Base-by-base conservation (phyloP, 2,888 invertebrate species). In the Drosophila ezoana region DNA sequence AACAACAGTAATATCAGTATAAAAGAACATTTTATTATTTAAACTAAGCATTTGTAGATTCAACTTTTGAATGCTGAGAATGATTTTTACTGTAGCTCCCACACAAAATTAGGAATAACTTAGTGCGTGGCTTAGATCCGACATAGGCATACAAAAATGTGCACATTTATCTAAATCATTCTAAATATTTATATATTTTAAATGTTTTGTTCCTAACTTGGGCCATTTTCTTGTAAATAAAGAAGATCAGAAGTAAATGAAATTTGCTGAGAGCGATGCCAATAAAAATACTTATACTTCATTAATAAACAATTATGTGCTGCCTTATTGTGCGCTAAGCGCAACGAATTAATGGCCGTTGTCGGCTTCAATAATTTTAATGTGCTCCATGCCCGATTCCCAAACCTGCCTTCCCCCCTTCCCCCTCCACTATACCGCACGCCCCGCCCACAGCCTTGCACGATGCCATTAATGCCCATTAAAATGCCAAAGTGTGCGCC, bases 201-300 rank as follows among this genome's bases (percentile, higher is more conserved):
- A 8, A 28, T 8, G 28, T 28, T 28, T 28, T 48, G 48, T n/a
- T 35, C 18, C 13, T 35, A 51, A 38, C 14, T 28, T 40, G 28
- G 32, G 40, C 9, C 32, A 2, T 32, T 16, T 32, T 56, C 1
- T 10, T 14, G 28, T 23, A 28, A 43, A 43, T 51, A 18, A 18
- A 18, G 35, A 18, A 14, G 51, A 32, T 37, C 14, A 11, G 13
- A n/a, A 8, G 41, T 5, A 41, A 45, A 45, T 33, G 38, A 11
- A 35, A 16, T 32, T 44, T 20, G 35, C 5, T 60, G 51, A 47
- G 33, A 23, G 53, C 43, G 49, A 23, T 83, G 76, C 78, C 80
- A 94, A 94, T 94, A 94, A 94, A 94, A 94, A 90, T 94, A 94
- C 94, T 94, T 94, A 94, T 93, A 93, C 93, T 94, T 94, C 94